Evolutionary conservation across 2,113 vertebrate genomes (phyloP).

Genomic region (Xenus cinereus): DNA sequence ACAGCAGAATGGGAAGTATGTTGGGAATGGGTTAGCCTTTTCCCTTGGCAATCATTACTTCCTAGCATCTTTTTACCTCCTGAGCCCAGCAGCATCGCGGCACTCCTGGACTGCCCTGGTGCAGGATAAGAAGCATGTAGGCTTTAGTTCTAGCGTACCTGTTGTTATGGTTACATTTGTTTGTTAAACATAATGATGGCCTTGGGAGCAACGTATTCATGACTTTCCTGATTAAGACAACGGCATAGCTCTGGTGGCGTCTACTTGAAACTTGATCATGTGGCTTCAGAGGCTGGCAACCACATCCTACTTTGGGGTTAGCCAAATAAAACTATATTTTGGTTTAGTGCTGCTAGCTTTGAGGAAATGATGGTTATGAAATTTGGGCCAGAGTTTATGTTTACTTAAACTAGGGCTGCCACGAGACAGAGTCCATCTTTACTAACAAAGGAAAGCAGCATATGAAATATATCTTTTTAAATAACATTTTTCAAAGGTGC

Average conservation of each 20-base stretch:
- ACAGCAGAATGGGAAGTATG: fast-evolving
- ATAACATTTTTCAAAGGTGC: background rate
- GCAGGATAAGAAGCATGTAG: background rate
- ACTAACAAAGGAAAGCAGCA: slow-evolving; percentile 10
- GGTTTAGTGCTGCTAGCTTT: slow-evolving; percentile 73
- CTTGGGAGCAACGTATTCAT: background rate
- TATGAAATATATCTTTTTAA: background rate
- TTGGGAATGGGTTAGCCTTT: background rate
- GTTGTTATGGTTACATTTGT: slow-evolving; percentile 68
- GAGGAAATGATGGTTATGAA: slow-evolving; percentile 79
- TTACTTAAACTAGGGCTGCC: slow-evolving; percentile 74
- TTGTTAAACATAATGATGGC: slow-evolving; percentile 56
- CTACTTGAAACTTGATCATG: slow-evolving; percentile 77
- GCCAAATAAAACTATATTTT: slow-evolving; percentile 81
- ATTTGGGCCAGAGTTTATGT: slow-evolving; percentile 78
- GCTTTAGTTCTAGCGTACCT: background rate
- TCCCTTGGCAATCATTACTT: background rate
- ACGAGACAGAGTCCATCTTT: slow-evolving; percentile 68
- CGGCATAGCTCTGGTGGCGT: slow-evolving; percentile 41
- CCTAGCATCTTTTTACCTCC: background rate
- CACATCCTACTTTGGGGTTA: slow-evolving; percentile 83
- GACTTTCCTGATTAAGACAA: slow-evolving; percentile 65
- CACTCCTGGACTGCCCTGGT: fast-evolving
- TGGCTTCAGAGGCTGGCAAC: slow-evolving; percentile 76
- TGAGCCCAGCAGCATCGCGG: background rate